Evolutionary conservation across 2,888 invertebrate species (phyloP), one percentile per base, ranked within the genome.

Genomic region (Orgyia antiqua): DNA sequence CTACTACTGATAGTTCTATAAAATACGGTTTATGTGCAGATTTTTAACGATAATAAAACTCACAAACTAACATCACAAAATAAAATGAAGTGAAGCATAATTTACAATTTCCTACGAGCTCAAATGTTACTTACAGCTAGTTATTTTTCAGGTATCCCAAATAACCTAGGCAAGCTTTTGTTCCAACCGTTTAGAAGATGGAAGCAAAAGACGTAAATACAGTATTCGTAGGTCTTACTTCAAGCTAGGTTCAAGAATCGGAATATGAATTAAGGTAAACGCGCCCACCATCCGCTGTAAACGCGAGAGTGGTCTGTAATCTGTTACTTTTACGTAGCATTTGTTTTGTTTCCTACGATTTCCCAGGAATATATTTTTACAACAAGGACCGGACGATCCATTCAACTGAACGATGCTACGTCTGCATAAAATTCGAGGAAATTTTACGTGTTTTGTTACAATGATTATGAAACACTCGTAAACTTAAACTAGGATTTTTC

Each of bases 391-490:
- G 51, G 55, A 58, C 54, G 63, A 57, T 58, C 70, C 69, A 68
- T 72, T 69, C 66, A 52, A 48, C 58, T 46, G 51, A 60, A 71
- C 64, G 67, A 64, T 64, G 75, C 71, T 69, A 54, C 56, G 73
- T 77, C 69, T 70, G 74, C 73, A 74, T 62, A 68, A 69, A 68
- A 64, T 59, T 59, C 67, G 57, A 55, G 61, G 60, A 66, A 71
- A 68, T 72, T 77, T 77, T 74, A 78, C 77, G 73, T 74, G 69
- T 75, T 70, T 65, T 70, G 62, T 66, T 61, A 64, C 64, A 58
- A 65, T 68, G 64, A 71, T 75, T 76, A 77, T 71, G 71, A 71
- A 73, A 62, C 61, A 63, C 65, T 72, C 74, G 69, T 75, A 75
- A 74, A 76, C 59, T 67, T 64, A 55, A 58, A 61, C 69, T 64